A percentile compares a stretch with the other conserved stretches of the same genome.
phyloP scores from a whole-genome alignment of 1,140 invertebrate genomes.

The Aleiodes sp. region DNA sequence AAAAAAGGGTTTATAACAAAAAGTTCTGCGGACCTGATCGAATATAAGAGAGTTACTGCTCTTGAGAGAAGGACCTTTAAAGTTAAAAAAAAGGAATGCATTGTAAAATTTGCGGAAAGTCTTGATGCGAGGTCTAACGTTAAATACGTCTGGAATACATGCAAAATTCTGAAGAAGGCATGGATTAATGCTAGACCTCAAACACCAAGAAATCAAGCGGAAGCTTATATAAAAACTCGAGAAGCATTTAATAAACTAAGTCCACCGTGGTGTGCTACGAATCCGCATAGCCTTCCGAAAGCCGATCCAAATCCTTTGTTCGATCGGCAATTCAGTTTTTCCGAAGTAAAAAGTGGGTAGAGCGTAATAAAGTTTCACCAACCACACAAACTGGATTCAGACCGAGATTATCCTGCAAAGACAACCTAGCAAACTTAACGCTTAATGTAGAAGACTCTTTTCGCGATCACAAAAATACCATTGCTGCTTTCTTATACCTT shows the following conservation, averaged over 20 bases:
- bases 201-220: background rate
- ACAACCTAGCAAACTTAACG: conserved; percentile 23
- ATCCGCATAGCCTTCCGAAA: background rate
- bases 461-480: conserved; percentile 2
- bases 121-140: background rate
- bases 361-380: conserved; percentile 3
- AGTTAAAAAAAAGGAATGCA: background rate
- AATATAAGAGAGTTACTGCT: background rate
- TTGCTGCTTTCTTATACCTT: conserved; percentile 30
- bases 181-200: conserved; percentile 17
- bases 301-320: conserved; percentile 2
- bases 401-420: conserved; percentile 10
- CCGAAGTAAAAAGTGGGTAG: conserved; percentile 32
- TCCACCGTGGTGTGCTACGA: background rate
- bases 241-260: conserved; percentile 9
- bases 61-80: conserved; percentile 19
- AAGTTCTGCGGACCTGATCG: background rate
- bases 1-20: conserved; percentile 20
- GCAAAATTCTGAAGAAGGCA: conserved; percentile 32
- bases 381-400: conserved; percentile 22
- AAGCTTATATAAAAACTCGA: background rate
- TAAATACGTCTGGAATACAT: conserved; percentile 30
- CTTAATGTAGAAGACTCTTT: conserved; percentile 28
- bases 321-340: background rate
- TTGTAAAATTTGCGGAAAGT: conserved; percentile 20